Evolutionary conservation across 2,113 vertebrate genomes (phyloP).

Genomic region (Oncorhynchus kisutch): DNA sequence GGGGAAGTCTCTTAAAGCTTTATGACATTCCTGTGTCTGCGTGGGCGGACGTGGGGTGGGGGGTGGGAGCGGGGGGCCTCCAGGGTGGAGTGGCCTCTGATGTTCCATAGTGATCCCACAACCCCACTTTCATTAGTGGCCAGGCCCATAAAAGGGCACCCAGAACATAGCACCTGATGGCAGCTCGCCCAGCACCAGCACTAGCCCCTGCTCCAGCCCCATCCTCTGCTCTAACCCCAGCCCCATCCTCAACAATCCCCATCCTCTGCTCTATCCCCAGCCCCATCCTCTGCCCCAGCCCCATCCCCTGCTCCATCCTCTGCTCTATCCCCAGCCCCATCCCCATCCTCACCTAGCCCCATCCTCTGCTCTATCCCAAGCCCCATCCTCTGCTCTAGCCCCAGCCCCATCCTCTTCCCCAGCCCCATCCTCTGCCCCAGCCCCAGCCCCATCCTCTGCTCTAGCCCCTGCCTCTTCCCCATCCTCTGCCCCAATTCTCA

Average conservation of each 20-base stretch:
- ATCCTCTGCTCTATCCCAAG: too few relatives aligned
- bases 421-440: neutral
- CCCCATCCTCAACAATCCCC: too few relatives aligned
- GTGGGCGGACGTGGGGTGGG: constrained; percentile 35
- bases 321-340: too few relatives aligned
- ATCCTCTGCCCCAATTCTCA: too few relatives aligned
- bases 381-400: neutral
- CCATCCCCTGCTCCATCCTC: too few relatives aligned
- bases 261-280: too few relatives aligned
- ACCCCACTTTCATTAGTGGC: constrained; percentile 83
- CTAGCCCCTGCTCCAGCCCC: constrained; percentile 35
- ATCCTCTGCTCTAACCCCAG: constrained; percentile 18
- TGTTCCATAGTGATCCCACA: constrained; percentile 83
- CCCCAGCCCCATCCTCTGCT: too few relatives aligned
- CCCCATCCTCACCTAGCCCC: too few relatives aligned
- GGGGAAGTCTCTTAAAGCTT: constrained; percentile 91
- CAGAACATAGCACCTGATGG: constrained; percentile 84
- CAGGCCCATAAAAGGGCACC: constrained; percentile 81
- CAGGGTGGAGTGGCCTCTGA: constrained; percentile 85
- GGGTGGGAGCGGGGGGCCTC: constrained; percentile 77
- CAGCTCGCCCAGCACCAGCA: constrained; percentile 75
- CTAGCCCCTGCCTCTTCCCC: accelerated
- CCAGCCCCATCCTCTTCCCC: neutral
- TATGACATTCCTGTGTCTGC: constrained; percentile 85
- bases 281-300: too few relatives aligned